Evolutionary conservation across 2,113 vertebrate genomes (phyloP).

Genomic region (Okapia johnstoni): DNA sequence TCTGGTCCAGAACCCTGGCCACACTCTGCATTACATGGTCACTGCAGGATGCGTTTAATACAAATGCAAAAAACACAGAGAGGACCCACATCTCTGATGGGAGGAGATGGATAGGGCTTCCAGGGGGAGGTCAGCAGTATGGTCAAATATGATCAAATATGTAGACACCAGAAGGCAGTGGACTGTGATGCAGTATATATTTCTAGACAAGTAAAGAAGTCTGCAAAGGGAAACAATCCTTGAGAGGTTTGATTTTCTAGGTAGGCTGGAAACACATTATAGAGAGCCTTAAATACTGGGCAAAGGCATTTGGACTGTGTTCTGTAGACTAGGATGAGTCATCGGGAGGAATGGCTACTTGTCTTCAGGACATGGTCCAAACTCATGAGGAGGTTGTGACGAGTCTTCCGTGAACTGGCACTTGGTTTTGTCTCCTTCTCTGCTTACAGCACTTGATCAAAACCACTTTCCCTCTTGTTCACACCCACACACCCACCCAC

Average conservation of each 20-base stretch:
- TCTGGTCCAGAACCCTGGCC: not conserved
- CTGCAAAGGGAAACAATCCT: not conserved
- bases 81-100: not conserved
- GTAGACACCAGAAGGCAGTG: not conserved
- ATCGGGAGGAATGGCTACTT: too few relatives aligned
- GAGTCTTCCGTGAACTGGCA: fast-evolving
- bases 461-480: not conserved
- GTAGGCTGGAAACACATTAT: not conserved
- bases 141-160: not conserved
- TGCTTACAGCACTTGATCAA: too few relatives aligned
- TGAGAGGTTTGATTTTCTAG: not conserved
- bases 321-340: not conserved
- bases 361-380: not conserved
- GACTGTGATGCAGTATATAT: fast-evolving
- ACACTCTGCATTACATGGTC: not conserved
- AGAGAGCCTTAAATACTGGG: not conserved
- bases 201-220: not conserved
- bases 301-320: not conserved
- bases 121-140: too few relatives aligned
- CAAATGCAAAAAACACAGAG: not conserved
- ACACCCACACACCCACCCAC: not conserved
- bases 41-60: not conserved
- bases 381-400: not conserved
- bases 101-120: not conserved
- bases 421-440: not conserved